A percentile compares a stretch with the other conserved stretches of the same genome.
These are phyloP conservation scores for Urophycis tenuis DNA, from an alignment of 2,797 vertebrate genomes.

Conservation along the genomic window DNA sequence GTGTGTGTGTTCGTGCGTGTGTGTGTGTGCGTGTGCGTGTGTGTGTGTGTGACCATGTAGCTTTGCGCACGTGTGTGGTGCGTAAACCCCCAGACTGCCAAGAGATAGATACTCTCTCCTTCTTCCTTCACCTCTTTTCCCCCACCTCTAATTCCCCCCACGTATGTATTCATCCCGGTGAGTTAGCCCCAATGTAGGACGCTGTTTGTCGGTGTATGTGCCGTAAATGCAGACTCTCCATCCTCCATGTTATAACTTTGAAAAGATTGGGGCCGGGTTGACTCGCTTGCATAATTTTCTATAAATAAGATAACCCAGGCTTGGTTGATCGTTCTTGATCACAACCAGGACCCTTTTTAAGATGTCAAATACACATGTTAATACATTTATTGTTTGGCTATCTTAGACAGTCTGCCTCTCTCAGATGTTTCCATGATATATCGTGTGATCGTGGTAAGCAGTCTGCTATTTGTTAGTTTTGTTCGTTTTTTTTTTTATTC, in stretches of 20 bases:
- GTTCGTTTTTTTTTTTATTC: neutral
- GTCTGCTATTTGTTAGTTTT: neutral
- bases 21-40: neutral
- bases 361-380: neutral
- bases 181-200: neutral
- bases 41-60: neutral
- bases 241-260: neutral
- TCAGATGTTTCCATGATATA: neutral
- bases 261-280: neutral
- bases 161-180: neutral
- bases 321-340: neutral
- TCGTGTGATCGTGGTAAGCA: neutral
- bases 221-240: neutral
- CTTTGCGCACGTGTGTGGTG: neutral
- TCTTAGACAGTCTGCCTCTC: neutral
- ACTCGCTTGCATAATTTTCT: neutral
- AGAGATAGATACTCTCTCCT: neutral
- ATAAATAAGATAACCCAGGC: neutral
- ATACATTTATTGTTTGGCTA: neutral
- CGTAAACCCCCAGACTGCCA: neutral
- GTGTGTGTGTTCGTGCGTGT: neutral
- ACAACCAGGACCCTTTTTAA: neutral
- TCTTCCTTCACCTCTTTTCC: neutral
- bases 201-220: neutral
- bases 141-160: neutral